These are phyloP conservation scores for Ornithoptera alexandrae DNA, from an alignment of 2,888 invertebrate species.

Conservation along the genomic window DNA sequence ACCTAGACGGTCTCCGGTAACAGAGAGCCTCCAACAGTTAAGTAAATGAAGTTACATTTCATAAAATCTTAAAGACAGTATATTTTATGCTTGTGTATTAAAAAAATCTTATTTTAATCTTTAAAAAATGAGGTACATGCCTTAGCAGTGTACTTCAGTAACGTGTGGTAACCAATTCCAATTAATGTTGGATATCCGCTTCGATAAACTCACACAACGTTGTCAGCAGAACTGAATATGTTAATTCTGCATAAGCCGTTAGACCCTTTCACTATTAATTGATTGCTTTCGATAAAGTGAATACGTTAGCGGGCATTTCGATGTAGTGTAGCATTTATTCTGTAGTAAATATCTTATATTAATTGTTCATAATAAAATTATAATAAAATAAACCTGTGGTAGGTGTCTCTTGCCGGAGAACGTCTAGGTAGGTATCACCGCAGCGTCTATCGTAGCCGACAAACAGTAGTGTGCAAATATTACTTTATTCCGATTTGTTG, in stretches of 20 bases:
- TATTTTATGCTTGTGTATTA: background rate
- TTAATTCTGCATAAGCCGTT: conserved; percentile 19
- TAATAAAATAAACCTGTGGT: too few species aligned
- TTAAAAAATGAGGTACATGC: background rate
- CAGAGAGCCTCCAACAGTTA: too few species aligned
- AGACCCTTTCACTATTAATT: conserved; percentile 17
- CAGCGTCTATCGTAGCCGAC: too few species aligned
- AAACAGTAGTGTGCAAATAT: too few species aligned
- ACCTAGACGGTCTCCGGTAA: too few species aligned
- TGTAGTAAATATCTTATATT: too few species aligned
- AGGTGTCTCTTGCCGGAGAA: too few species aligned
- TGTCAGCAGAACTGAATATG: conserved; percentile 34
- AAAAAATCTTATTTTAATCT: too few species aligned
- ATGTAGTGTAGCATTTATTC: background rate
- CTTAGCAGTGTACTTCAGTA: background rate
- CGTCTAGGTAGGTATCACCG: too few species aligned
- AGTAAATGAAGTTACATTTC: too few species aligned
- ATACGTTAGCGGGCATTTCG: background rate
- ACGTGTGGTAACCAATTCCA: background rate
- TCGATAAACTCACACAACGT: conserved; percentile 4
- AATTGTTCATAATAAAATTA: too few species aligned
- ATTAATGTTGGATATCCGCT: conserved; percentile 8
- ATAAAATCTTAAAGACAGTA: background rate
- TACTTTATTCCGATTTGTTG: too few species aligned
- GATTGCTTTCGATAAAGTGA: conserved; percentile 20